Base-by-base conservation (phyloP, 2,113 vertebrate species). In the Bubo blakistoni region DNA sequence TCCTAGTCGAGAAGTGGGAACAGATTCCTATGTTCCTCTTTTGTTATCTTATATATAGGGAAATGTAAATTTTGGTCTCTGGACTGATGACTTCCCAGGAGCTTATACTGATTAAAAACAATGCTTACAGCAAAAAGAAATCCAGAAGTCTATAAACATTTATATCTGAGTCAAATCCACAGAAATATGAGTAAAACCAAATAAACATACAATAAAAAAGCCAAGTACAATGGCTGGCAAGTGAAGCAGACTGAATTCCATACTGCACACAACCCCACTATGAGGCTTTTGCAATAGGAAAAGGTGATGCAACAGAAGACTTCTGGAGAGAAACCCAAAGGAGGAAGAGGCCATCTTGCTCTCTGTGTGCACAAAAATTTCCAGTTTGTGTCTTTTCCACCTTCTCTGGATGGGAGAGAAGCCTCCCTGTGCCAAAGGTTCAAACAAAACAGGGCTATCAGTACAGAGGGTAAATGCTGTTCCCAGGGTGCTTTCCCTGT, bases 141-240 rank as follows among this genome's bases (percentile, higher is more conserved):
- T 84, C 76, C 76, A 92, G 66, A 92, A 69, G 69, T 88, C 85
- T 96, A 80, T 91, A 96, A 97, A 96, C 69, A 92, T 94, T 97
- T 96, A 91, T 80, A 73, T 91, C 93, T 94, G 62, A 96, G 78
- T 94, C 84, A 93, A 96, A 97, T 81, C 91, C 88, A 54, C 93
- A 97, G 79, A 88, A 86, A 90, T 67, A 90, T 93, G 73, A 94
- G 70, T 62, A 95, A 91, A 97, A 97, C 69, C 73, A 94, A 71
- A 30, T 11, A 81, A 94, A n/a, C 18, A 66, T 72, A 30, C 36
- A 63, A 54, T 8, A 18, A 78, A 96, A 82, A 92, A 62, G 17
- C 76, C 73, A 72, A 90, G 52, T 71, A 88, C 79, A 94, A 67
- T 95, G 91, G 29, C 71, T 94, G 80, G 92, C 71, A 79, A 12